Conservation (phyloP, 1,140 invertebrate genomes). For the Calliphora vicina region DNA sequence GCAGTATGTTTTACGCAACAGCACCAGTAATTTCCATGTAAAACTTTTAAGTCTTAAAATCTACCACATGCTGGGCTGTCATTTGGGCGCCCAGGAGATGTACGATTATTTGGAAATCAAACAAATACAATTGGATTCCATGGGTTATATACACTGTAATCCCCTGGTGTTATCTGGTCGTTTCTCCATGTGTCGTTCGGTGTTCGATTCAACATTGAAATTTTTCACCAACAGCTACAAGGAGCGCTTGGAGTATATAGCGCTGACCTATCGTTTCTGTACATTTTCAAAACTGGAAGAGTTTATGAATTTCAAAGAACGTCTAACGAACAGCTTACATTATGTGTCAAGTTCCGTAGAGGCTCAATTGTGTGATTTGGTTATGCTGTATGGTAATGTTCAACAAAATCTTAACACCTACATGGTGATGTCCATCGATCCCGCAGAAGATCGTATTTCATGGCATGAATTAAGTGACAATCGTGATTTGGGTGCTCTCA, state of each 20-base stretch:
- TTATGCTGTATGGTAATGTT: constrained; percentile 61
- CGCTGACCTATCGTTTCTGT: constrained; percentile 92
- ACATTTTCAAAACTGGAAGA: constrained; percentile 92
- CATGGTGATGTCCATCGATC: constrained; percentile 63
- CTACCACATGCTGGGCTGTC: constrained; percentile 77
- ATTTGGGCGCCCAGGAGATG: constrained; percentile 72
- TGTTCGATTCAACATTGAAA: constrained; percentile 77
- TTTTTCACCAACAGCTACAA: constrained; percentile 89
- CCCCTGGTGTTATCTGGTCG: constrained; percentile 75
- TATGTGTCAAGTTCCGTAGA: constrained; percentile 79
- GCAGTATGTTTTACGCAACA: constrained; percentile 74
- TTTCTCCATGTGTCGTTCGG: constrained; percentile 70
- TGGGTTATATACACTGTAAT: constrained; percentile 84
- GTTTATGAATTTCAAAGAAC: constrained; percentile 84
- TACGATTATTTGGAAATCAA: constrained; percentile 86
- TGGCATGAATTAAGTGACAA: constrained; percentile 69
- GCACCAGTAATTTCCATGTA: constrained; percentile 80
- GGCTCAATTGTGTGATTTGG: constrained; percentile 79
- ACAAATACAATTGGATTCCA: constrained; percentile 92
- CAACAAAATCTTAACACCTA: constrained; percentile 56
- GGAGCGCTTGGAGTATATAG: constrained; percentile 90
- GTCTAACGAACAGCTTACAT: constrained; percentile 84
- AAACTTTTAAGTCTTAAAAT: constrained; percentile 78
- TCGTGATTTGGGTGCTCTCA: constrained; percentile 68
- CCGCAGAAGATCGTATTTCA: constrained; percentile 63